These are phyloP conservation scores for Drosophila gunungcola DNA, from an alignment of 1,140 invertebrate species.

Conservation along the genomic window DNA sequence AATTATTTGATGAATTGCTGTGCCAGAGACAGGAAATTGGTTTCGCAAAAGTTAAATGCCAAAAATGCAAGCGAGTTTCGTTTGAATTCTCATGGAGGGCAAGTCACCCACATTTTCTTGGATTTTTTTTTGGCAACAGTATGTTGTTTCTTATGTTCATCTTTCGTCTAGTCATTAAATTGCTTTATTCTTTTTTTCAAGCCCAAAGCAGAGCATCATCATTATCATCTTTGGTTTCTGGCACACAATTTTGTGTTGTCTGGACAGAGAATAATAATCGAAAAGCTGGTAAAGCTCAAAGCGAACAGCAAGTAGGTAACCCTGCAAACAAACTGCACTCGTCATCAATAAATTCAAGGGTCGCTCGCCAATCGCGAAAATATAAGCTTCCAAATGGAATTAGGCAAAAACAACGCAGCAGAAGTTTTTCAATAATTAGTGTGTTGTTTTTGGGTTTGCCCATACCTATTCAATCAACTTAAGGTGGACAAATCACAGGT, in stretches of 20 bases:
- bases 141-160: conserved; percentile 48
- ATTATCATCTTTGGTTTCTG: conserved; percentile 39
- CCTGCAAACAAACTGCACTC: conserved; percentile 20
- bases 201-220: conserved; percentile 36
- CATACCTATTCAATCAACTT: conserved; percentile 33
- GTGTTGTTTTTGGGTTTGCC: conserved; percentile 12
- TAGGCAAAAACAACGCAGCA: conserved; percentile 3
- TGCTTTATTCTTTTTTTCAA: conserved; percentile 35
- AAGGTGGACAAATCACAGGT: conserved; percentile 59
- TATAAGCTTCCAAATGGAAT: conserved; percentile 28
- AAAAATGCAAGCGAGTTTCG: conserved; percentile 65
- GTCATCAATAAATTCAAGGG: conserved; percentile 49
- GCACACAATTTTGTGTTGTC: conserved; percentile 38
- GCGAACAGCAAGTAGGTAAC: conserved; percentile 12
- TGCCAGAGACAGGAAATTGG: conserved; percentile 66
- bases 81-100: conserved; percentile 68
- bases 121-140: conserved; percentile 41
- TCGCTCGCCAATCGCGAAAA: conserved; percentile 23
- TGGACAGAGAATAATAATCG: conserved; percentile 23
- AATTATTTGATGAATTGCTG: conserved; percentile 45
- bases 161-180: conserved; percentile 51
- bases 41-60: conserved; percentile 65
- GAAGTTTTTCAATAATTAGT: conserved; percentile 7
- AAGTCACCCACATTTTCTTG: conserved; percentile 70
- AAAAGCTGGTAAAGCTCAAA: conserved; percentile 9